These are phyloP conservation scores for Ardeotis arabs DNA, from an alignment of 2,113 vertebrate species.

Conservation along the genomic window DNA sequence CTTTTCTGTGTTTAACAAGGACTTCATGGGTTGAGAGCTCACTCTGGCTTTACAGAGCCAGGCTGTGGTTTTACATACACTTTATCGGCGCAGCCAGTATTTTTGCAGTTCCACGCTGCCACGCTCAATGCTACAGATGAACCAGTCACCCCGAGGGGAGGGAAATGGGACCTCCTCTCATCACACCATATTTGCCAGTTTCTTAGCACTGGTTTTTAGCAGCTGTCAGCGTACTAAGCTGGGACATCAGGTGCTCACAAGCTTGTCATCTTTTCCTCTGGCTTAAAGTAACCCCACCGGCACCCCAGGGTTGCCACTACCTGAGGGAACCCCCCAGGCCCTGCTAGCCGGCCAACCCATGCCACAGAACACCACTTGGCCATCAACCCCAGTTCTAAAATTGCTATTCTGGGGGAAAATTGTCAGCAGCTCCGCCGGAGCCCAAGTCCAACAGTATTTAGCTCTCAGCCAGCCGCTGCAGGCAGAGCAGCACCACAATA, in stretches of 20 bases:
- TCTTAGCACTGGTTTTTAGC: not conserved
- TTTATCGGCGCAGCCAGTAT: not conserved
- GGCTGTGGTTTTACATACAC: rapidly evolving
- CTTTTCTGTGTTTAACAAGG: not conserved
- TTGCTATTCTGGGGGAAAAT: rapidly evolving
- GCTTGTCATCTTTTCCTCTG: not conserved
- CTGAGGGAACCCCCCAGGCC: not conserved
- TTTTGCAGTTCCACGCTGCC: rapidly evolving
- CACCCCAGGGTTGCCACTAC: rapidly evolving
- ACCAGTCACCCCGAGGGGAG: rapidly evolving
- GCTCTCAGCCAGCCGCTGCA: not conserved
- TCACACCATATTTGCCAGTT: not conserved
- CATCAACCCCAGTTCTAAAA: rapidly evolving
- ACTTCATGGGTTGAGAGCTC: not conserved
- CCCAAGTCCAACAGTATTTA: rapidly evolving
- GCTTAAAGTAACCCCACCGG: not conserved
- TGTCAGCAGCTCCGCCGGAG: not conserved
- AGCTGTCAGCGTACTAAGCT: not conserved
- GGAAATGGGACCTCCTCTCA: not conserved
- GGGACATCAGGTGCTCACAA: not conserved
- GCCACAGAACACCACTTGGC: not conserved
- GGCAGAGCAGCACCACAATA: not conserved
- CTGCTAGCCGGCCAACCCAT: not conserved
- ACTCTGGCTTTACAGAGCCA: not conserved
- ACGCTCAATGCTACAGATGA: rapidly evolving